Base-by-base conservation (phyloP, 2,888 invertebrate species). In the Caenorhabditis auriculariae region DNA sequence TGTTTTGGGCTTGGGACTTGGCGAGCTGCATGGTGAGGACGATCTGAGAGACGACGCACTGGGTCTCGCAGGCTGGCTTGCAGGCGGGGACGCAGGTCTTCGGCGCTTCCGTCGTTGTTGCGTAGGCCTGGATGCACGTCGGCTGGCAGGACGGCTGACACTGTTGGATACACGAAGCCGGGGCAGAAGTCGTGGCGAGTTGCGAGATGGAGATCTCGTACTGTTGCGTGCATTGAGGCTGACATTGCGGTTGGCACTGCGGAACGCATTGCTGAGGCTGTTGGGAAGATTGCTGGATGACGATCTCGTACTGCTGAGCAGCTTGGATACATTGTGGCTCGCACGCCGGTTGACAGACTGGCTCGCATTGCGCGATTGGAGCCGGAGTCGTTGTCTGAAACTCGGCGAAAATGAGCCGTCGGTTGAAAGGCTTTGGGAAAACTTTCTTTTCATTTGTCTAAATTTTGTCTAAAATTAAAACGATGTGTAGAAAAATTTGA, bases 41-140 rank as follows among this genome's bases (percentile, higher is more conserved):
- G 39, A 62, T 62, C 23, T 64, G 57, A 27, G 59, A 50, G 6
- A 57, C 54, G 35, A 65, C 54, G 38, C 69, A 69, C 35, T 57
- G 52, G 12, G 62, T 57, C 28, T 60, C 60, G 49, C 69, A 69
- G 1, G 49, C 51, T 23, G 69, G 69, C 26, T 58, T 57, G 45
- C 69, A 69, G 15, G 60, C 65, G 4, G 61, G 62, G 28, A 61
- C 61, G 47, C 68, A 68, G 37, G 54, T 54, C 35, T 49, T 55
- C 17, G 48, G 49, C 41, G 52, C 32, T 21, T 55, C 43, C 19
- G 51, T 48, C 12, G 64, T 49, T 12, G 59, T 60, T 7, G 62
- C 54, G 46, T 48, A 54, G 28, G 56, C 29, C 23, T 63, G 51
- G 27, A 49, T 55, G 47, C 54, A 60, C 12, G 56, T 55, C 41